Evolutionary conservation across 92 coral and sea anemone species (phyloP), one percentile per base, ranked within the genome.

Genomic region (Zoanthus solanderi): DNA sequence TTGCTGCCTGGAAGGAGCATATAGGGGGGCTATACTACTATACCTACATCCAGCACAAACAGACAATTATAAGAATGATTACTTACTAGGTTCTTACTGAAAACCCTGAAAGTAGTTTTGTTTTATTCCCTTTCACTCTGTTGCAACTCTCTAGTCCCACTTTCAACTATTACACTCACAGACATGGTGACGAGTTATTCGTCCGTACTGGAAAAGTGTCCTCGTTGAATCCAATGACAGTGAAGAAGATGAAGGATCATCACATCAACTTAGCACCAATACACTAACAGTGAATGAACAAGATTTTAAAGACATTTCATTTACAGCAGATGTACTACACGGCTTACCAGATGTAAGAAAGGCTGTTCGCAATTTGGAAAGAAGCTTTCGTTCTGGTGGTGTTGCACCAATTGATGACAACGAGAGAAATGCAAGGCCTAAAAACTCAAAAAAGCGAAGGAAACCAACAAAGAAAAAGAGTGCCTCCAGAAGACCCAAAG

Each of bases 211-310:
- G 78, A 74, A 74, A 74, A 74, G 78, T 18, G 45, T 74, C 30
- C 58, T 74, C 44, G 15, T 45, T 23, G 23, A 23, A 74, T n/a
- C 78, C 18, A n/a, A 42, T 45, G 56, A 74, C 29, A 74, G 0
- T 42, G 78, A 73, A 42, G 32, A 66, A 28, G 32, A 7, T 17
- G 79, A 48, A n/a, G 58, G 17, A 47, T n/a, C 79, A 48, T 4
- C n/a, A 0, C 54, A 75, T n/a, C 79, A 47, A 47, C 7, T 60
- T 47, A 23, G 79, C 79, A 75, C n/a, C 47, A 23, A 23, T 23
- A 9, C 46, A 75, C 79, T 75, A 75, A 75, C 79, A n/a, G 78
- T 75, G 10, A 75, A 75, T 75, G 79, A 75, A 75, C 79, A 75
- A 14, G 23, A 45, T 75, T 75, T 75, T 18, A 17, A 32, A 75